These are phyloP conservation scores for Sebastes hubbsi DNA, from an alignment of 2,797 vertebrate genomes.

Conservation along the genomic window DNA sequence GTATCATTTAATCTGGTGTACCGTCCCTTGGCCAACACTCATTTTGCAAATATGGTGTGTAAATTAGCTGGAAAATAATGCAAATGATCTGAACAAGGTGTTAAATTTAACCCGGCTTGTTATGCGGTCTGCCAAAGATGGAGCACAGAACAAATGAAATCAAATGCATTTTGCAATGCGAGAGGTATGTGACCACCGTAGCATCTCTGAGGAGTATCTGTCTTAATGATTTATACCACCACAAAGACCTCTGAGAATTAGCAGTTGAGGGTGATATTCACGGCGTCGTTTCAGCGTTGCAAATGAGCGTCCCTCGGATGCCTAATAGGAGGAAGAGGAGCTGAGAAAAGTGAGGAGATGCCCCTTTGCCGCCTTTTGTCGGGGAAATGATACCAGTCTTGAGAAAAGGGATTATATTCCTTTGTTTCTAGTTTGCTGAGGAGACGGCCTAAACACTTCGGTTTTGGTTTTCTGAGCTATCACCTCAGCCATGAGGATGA, in stretches of 20 bases:
- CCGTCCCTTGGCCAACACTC: constrained; percentile 11
- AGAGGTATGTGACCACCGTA: constrained; percentile 74
- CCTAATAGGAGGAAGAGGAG: constrained; percentile 65
- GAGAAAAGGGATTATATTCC: constrained; percentile 31
- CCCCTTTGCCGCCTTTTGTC: constrained; percentile 34
- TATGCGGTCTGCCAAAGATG: constrained; percentile 50
- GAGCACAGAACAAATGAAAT: constrained; percentile 72
- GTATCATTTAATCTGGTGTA: constrained; percentile 41
- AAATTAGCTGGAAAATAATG: constrained; percentile 58
- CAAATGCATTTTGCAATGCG: constrained; percentile 71
- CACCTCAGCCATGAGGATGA: constrained; percentile 40
- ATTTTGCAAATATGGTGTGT: constrained; percentile 17
- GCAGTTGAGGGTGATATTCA: constrained; percentile 81
- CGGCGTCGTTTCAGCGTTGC: constrained; percentile 67
- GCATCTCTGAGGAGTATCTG: constrained; percentile 85
- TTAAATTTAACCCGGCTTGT: constrained; percentile 71
- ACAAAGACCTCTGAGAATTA: constrained; percentile 81
- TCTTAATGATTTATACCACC: constrained; percentile 85
- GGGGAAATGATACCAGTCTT: constrained; percentile 40
- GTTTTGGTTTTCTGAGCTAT: constrained; percentile 45
- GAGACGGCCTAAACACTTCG: constrained; percentile 45
- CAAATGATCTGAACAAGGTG: constrained; percentile 67
- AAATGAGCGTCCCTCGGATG: constrained; percentile 74
- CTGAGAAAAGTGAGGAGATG: constrained; percentile 34
- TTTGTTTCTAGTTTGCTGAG: constrained; percentile 43